Conservation (phyloP, 2,888 invertebrate genomes). For the Drosophila demipolita region DNA sequence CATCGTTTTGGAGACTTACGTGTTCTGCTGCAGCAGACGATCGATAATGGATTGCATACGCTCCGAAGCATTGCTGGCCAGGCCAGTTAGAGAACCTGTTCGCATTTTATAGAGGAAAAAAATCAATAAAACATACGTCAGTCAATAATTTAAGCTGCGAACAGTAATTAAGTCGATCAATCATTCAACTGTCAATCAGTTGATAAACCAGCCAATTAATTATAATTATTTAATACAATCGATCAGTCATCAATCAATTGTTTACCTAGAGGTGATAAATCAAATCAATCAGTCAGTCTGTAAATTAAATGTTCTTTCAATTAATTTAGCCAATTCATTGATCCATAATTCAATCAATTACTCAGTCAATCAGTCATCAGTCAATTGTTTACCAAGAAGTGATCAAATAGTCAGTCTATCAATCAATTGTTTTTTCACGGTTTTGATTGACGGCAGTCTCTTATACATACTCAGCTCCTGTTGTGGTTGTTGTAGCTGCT, state of each 20-base stretch:
- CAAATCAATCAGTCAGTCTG: background rate
- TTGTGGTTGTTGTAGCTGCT: slow-evolving; percentile 39
- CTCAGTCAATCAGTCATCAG: background rate
- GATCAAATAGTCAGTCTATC: background rate
- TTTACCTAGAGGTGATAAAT: background rate
- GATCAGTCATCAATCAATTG: background rate
- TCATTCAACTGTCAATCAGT: background rate
- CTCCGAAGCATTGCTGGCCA: slow-evolving; percentile 77
- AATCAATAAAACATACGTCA: background rate
- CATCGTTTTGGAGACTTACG: slow-evolving; percentile 60
- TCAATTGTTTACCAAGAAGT: background rate
- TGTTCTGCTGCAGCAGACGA: slow-evolving; percentile 78
- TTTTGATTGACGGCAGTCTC: background rate
- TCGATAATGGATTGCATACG: slow-evolving; percentile 83
- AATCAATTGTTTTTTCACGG: background rate
- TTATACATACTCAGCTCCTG: slow-evolving; percentile 56
- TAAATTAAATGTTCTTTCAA: background rate
- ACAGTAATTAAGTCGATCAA: background rate
- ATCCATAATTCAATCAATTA: background rate
- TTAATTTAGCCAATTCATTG: background rate
- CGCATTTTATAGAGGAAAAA: background rate
- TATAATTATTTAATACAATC: background rate
- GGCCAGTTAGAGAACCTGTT: slow-evolving; percentile 73
- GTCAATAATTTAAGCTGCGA: background rate
- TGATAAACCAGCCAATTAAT: background rate